These are phyloP conservation scores for Leptoclinus maculatus DNA, from an alignment of 2,797 vertebrate species.

Conservation along the genomic window DNA sequence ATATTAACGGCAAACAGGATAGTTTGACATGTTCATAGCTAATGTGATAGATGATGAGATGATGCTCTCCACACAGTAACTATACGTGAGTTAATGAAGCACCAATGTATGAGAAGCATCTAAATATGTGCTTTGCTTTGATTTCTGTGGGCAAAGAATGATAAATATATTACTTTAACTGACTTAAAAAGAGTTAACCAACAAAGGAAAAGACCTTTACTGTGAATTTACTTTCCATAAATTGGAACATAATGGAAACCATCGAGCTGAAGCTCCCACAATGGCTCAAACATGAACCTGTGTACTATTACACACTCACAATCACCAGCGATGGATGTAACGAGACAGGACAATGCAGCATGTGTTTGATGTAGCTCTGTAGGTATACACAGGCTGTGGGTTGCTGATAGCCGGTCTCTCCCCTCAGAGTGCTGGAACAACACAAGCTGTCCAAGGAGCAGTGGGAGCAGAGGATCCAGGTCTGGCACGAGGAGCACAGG, in stretches of 20 bases:
- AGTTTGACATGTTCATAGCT: neutral
- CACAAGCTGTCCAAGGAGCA: constrained; percentile 96
- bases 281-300: neutral
- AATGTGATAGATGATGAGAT: neutral
- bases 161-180: neutral
- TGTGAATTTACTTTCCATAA: neutral
- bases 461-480: constrained; percentile 96
- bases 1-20: too few species aligned
- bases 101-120: neutral
- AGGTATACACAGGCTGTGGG: constrained; percentile 24
- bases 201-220: neutral
- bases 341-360: neutral
- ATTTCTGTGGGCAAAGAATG: neutral
- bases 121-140: neutral
- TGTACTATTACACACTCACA: neutral
- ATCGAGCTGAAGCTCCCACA: neutral
- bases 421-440: constrained; percentile 92
- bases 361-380: constrained; percentile 37
- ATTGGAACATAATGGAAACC: neutral
- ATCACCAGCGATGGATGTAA: neutral
- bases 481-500: constrained; percentile 95
- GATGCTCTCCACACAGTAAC: neutral
- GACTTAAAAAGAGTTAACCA: neutral
- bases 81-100: neutral
- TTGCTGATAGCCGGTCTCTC: constrained; percentile 41